Evolutionary conservation across 2,113 vertebrate genomes (phyloP).

Genomic region (Rhinoderma darwinii): DNA sequence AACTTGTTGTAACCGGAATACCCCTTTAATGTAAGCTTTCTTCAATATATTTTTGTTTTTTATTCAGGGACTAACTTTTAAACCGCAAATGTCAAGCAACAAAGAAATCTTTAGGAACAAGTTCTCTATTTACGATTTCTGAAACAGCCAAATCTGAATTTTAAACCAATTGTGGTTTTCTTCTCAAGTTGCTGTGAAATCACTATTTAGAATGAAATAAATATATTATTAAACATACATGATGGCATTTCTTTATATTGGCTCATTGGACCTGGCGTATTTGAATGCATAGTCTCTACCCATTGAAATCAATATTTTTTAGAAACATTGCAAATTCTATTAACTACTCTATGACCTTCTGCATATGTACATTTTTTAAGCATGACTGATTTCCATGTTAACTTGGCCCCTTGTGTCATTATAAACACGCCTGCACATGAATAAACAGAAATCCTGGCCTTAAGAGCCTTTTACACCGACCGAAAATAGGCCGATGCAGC

Average conservation of each 20-base stretch:
- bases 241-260: neutral
- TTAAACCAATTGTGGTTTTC: neutral
- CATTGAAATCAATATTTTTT: neutral
- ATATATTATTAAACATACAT: neutral
- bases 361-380: neutral
- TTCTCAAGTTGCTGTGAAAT: neutral
- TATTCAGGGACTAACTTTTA: neutral
- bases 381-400: neutral
- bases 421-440: neutral
- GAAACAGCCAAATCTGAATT: neutral
- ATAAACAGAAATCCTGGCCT: neutral
- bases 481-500: too few relatives aligned
- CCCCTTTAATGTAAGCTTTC: neutral
- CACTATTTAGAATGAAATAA: too few relatives aligned
- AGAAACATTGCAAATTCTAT: neutral
- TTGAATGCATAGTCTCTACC: neutral
- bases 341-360: neutral
- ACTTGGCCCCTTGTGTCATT: neutral
- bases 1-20: too few relatives aligned
- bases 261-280: neutral
- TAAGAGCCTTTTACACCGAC: too few relatives aligned
- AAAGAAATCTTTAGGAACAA: neutral
- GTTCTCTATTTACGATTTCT: neutral
- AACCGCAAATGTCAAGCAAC: neutral
- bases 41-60: neutral